Percentiles rank a stretch among this genome's conserved stretches.
These are phyloP conservation scores for Isurus oxyrinchus DNA, from an alignment of 2,113 vertebrate genomes.

Conservation along the genomic window DNA sequence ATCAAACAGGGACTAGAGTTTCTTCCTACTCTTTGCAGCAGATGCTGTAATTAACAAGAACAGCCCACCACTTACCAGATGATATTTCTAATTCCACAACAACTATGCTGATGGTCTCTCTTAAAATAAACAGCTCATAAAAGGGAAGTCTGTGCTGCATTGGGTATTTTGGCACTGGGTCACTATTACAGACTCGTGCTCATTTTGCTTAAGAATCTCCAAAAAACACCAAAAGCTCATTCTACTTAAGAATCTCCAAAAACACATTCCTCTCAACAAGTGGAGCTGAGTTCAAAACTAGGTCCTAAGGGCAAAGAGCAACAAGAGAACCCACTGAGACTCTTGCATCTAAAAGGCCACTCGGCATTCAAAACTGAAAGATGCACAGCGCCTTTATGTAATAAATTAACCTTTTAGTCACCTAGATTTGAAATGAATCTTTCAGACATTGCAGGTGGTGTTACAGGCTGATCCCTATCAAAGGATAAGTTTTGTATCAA, in stretches of 20 bases:
- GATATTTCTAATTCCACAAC: background rate
- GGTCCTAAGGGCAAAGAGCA: background rate
- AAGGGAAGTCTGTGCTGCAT: background rate
- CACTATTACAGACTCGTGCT: background rate
- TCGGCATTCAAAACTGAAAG: background rate
- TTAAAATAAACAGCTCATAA: background rate
- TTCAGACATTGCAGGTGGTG: background rate
- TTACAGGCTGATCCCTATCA: background rate
- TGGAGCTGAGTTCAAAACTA: background rate
- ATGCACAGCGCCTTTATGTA: background rate
- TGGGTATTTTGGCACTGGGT: background rate
- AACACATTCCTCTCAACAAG: background rate
- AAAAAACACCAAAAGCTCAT: background rate
- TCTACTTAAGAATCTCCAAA: background rate
- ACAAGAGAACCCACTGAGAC: background rate
- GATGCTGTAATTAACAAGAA: background rate
- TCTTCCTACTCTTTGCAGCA: no score
- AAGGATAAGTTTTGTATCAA: background rate
- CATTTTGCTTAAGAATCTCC: background rate
- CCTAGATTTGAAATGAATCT: background rate
- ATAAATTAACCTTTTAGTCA: background rate
- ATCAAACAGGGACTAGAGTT: background rate
- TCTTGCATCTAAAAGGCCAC: background rate
- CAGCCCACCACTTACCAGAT: background rate
- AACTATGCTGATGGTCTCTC: background rate